Conservation (phyloP, 2,888 invertebrate genomes). For the Operophtera brumata region DNA sequence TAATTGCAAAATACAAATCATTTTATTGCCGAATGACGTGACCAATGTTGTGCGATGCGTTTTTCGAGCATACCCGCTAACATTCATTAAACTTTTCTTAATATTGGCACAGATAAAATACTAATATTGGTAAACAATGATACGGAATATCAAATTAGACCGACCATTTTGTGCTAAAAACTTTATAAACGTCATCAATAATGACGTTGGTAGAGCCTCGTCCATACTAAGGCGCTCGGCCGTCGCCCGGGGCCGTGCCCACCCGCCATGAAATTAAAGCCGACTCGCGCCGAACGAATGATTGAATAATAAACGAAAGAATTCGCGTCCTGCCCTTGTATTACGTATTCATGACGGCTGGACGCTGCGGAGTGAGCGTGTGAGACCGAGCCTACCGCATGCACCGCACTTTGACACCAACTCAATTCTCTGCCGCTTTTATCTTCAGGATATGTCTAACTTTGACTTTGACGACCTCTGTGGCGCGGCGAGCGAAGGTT, state of each 20-base stretch:
- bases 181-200: no score
- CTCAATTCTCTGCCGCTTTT: slow-evolving; percentile 8
- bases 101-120: no score
- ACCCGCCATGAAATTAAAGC: slow-evolving; percentile 81
- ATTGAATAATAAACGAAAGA: slow-evolving; percentile 82
- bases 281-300: slow-evolving; percentile 80
- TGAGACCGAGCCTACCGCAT: slow-evolving; percentile 32
- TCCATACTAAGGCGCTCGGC: slow-evolving; percentile 53
- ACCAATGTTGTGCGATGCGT: no score
- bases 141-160: no score
- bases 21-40: no score
- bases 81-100: no score
- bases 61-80: no score
- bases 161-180: no score
- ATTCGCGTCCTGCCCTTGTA: slow-evolving; percentile 78
- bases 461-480: no score
- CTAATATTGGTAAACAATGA: no score
- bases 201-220: slow-evolving; percentile 35
- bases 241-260: slow-evolving; percentile 72
- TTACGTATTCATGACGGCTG: slow-evolving; percentile 80
- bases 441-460: background rate
- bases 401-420: slow-evolving; percentile 19
- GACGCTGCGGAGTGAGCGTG: slow-evolving; percentile 46
- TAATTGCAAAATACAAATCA: no score
- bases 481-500: no score